Evolutionary conservation across 2,113 vertebrate genomes (phyloP).

Genomic region (Mellivora capensis): DNA sequence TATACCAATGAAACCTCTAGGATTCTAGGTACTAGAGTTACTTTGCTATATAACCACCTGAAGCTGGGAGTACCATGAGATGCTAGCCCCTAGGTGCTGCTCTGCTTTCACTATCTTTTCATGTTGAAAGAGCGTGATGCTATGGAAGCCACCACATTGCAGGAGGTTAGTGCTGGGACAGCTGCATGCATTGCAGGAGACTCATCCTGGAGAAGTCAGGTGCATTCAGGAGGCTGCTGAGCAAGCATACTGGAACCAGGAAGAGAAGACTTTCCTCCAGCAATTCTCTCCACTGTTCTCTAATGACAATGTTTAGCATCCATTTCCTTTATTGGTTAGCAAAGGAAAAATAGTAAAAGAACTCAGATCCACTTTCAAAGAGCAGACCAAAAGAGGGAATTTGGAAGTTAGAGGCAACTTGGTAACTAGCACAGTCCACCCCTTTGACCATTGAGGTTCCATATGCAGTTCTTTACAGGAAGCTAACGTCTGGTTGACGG

Average conservation of each 20-base stretch:
- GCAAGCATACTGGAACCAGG: neutral
- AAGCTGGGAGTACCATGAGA: neutral
- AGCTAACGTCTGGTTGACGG: neutral
- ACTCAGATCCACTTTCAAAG: neutral
- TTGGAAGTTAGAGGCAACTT: neutral
- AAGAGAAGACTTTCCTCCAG: neutral
- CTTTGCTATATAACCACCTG: neutral
- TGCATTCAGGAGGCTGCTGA: neutral
- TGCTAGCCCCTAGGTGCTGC: neutral
- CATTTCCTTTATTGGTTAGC: neutral
- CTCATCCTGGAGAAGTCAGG: neutral
- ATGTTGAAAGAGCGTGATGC: neutral
- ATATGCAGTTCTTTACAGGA: neutral
- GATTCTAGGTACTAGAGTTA: neutral
- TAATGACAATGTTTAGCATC: neutral
- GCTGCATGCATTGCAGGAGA: rapidly evolving
- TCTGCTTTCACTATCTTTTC: neutral
- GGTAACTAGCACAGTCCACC: neutral
- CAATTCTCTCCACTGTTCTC: neutral
- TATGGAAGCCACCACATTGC: rapidly evolving
- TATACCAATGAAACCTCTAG: neutral
- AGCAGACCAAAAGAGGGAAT: neutral
- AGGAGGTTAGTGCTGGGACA: neutral
- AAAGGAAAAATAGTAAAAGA: neutral
- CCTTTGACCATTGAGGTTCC: neutral